phyloP scores from a whole-genome alignment of 2,888 invertebrate species.

The Hypomecis atomaria region DNA sequence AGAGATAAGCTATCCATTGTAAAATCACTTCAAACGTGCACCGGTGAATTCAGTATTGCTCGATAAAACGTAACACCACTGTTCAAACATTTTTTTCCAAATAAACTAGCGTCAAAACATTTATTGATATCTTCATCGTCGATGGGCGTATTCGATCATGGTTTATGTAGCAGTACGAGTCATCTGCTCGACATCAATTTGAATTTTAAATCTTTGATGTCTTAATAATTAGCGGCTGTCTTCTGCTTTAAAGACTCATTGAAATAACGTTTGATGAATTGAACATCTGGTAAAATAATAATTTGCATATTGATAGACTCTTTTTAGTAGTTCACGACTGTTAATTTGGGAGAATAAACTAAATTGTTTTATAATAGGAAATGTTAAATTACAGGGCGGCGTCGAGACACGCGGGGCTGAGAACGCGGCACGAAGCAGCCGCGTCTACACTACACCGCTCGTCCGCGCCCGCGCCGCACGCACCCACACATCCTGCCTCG shows the following conservation, averaged over 20 bases:
- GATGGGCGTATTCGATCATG: background rate
- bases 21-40: constrained; percentile 51
- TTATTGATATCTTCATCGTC: background rate
- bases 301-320: constrained; percentile 12
- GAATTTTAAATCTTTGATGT: constrained; percentile 17
- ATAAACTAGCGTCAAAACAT: constrained; percentile 1
- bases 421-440: constrained; percentile 62
- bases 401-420: constrained; percentile 78
- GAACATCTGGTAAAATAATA: background rate
- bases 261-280: constrained; percentile 1
- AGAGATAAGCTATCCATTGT: constrained; percentile 48
- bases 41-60: constrained; percentile 5
- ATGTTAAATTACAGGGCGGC: constrained; percentile 71
- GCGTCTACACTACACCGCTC: constrained; percentile 70
- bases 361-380: constrained; percentile 27
- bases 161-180: background rate
- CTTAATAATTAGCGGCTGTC: background rate
- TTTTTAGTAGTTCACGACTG: background rate
- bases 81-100: constrained; percentile 9
- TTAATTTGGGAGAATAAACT: constrained; percentile 1
- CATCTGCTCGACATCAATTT: constrained; percentile 18
- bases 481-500: constrained; percentile 66
- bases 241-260: background rate
- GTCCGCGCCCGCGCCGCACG: constrained; percentile 80
- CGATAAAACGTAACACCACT: constrained; percentile 2